Evolutionary conservation across 2,888 invertebrate species (phyloP).

Genomic region (Tridacna crocea): DNA sequence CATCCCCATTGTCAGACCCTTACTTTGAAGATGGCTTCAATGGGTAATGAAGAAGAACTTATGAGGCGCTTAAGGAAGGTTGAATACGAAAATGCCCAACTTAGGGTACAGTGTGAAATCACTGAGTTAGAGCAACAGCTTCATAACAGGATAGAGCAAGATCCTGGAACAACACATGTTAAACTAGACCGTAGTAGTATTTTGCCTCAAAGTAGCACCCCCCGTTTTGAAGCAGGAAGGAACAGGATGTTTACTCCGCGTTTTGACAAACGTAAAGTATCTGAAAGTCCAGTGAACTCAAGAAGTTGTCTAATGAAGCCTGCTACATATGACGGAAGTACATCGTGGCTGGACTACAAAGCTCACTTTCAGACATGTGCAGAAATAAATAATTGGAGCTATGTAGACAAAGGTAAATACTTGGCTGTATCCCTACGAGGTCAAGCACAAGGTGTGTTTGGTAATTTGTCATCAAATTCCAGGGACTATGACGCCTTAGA

Average conservation of each 20-base stretch:
- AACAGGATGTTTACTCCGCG: no score
- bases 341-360: no score
- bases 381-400: no score
- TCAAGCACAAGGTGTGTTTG: slow-evolving; percentile 20
- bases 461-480: slow-evolving; percentile 6
- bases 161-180: background rate
- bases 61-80: no score
- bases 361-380: no score
- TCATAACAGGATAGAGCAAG: background rate
- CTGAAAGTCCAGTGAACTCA: background rate
- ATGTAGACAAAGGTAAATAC: no score
- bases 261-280: background rate
- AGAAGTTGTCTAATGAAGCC: background rate
- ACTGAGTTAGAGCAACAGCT: background rate
- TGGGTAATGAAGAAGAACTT: no score
- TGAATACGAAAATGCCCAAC: no score
- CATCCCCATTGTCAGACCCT: slow-evolving; percentile 8
- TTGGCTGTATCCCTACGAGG: slow-evolving; percentile 23
- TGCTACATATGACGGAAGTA: slow-evolving; percentile 4
- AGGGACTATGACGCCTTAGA: slow-evolving; percentile 5
- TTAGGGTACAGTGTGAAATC: background rate
- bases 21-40: background rate
- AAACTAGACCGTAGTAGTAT: background rate
- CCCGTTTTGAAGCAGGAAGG: background rate
- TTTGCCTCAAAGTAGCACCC: background rate